Evolutionary conservation across 2,113 vertebrate genomes (phyloP), one percentile per base, ranked within the genome.

Genomic region (Xenopus laevis): DNA sequence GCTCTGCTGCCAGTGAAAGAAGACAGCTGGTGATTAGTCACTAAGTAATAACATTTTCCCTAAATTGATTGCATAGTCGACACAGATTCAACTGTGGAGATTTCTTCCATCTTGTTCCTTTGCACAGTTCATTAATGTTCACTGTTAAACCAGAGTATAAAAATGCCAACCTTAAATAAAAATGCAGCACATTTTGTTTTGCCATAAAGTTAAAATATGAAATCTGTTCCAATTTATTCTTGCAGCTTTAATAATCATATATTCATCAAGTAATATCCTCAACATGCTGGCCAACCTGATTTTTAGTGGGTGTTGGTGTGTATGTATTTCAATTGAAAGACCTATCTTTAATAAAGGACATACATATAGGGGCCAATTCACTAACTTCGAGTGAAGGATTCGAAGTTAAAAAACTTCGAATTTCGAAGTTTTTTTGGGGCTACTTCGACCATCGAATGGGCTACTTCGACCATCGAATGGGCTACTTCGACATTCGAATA

Each of bases 11-110:
- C 67, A 77, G 74, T 46, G 59, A 64, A 77, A 58, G n/a, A 20
- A 69, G 67, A 70, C 74, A 77, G 74, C 74, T 77, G 74, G 74
- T 77, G 74, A 77, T 77, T 77, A 77, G 74, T 64, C 74, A 63
- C 60, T 77, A 77, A 77, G 74, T 77, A 70, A 77, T 77, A 77
- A 69, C 73, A 75, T 75, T 75, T 55, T 52, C 65, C 65, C 59
- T 62, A 63, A 70, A 77, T 70, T 77, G 74, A 77, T 77, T 70
- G 74, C 67, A 55, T n/a, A 70, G 60, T 64, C 70, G 74, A 77
- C 74, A 64, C 15, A 33, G 74, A 77, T 70, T 70, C 74, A 70
- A 64, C 58, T 64, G 66, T 16, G 18, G 59, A 77, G 67, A 70
- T 62, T 70, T 46, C 68, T 69, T 64, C 67, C 74, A 70, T 77